These are phyloP conservation scores for Scomber colias DNA, from an alignment of 2,113 vertebrate genomes.

Conservation along the genomic window DNA sequence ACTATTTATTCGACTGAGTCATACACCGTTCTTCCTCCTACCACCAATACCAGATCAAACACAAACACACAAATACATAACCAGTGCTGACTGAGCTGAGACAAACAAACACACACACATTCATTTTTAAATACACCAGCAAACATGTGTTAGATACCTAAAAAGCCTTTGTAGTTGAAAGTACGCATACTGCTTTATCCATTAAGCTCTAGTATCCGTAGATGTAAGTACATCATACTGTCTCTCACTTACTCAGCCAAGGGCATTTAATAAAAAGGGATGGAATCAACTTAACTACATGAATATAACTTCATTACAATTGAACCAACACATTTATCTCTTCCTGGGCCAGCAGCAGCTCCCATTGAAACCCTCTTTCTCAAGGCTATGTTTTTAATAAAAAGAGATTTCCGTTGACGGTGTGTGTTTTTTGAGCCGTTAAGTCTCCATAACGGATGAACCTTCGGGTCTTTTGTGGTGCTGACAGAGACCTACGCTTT, in stretches of 20 bases:
- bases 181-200: background rate
- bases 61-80: slow-evolving; percentile 18
- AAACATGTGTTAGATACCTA: slow-evolving; percentile 5
- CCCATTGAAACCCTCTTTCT: background rate
- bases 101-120: slow-evolving; percentile 1
- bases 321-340: background rate
- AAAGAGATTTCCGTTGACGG: slow-evolving; percentile 17
- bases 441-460: background rate
- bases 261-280: slow-evolving; percentile 17
- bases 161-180: background rate
- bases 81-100: background rate
- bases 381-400: slow-evolving; percentile 32
- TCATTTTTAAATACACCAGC: slow-evolving; percentile 39
- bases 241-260: slow-evolving; percentile 13
- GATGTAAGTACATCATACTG: slow-evolving; percentile 18
- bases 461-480: background rate
- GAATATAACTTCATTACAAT: slow-evolving; percentile 5
- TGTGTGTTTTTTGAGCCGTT: background rate
- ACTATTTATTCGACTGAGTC: slow-evolving; percentile 69
- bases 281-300: slow-evolving; percentile 15
- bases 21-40: slow-evolving; percentile 54
- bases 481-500: background rate
- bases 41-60: slow-evolving; percentile 29
- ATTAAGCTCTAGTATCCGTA: slow-evolving; percentile 29
- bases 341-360: background rate